A percentile compares a stretch with the other conserved stretches of the same genome.
Conservation (phyloP, 2,888 invertebrate genomes). For the Eutolmus rufibarbis region DNA sequence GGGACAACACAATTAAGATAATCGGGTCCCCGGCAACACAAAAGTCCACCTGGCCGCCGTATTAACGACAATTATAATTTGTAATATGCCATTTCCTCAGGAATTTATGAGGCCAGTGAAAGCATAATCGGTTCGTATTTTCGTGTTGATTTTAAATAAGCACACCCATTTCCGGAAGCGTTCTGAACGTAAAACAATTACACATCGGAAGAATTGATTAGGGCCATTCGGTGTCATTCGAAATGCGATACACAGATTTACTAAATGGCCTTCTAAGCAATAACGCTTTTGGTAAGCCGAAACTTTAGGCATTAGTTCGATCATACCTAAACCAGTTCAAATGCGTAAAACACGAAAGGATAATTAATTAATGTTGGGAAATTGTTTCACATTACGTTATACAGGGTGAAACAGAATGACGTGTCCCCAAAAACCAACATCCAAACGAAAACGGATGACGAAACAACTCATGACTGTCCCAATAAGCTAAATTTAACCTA, state of each 20-base stretch:
- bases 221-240: background rate
- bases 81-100: conserved; percentile 19
- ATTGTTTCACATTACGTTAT: background rate
- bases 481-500: too few relatives aligned
- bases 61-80: conserved; percentile 27
- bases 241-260: background rate
- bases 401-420: too few relatives aligned
- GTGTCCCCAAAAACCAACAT: too few relatives aligned
- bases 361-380: background rate
- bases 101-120: conserved; percentile 1
- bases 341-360: background rate
- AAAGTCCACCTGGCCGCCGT: background rate
- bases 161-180: background rate
- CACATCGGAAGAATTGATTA: background rate
- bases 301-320: background rate
- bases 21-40: conserved; percentile 6
- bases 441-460: too few relatives aligned
- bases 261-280: background rate
- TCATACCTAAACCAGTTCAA: background rate
- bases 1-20: conserved; percentile 33
- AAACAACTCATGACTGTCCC: too few relatives aligned
- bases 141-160: background rate
- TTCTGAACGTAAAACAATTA: background rate
- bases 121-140: background rate
- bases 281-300: background rate